Percentiles rank a stretch among this genome's conserved stretches.
Conservation (phyloP, 2,797 vertebrate genomes). For the Masticophis lateralis region DNA sequence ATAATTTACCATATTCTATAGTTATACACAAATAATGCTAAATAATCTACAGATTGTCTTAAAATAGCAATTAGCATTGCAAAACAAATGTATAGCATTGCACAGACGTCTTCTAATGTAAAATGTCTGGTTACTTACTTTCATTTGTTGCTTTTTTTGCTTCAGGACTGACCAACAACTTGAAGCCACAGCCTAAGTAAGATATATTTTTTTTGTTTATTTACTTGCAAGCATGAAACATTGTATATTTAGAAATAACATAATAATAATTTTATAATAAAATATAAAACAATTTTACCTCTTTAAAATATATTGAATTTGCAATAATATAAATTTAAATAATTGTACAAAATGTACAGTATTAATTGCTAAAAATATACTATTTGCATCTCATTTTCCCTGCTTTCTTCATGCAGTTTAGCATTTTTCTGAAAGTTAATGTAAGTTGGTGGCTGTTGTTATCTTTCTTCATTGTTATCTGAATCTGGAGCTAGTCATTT, state of each 20-base stretch:
- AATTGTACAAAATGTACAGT: neutral
- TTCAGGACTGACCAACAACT: slow-evolving; percentile 97
- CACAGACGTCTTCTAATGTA: neutral
- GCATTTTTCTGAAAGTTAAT: neutral
- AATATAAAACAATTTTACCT: neutral
- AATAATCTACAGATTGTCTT: neutral
- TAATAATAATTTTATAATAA: neutral
- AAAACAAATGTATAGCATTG: neutral
- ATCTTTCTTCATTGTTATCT: neutral
- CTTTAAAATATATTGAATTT: neutral
- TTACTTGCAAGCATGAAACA: neutral
- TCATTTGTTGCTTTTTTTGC: slow-evolving; percentile 92
- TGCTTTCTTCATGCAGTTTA: neutral
- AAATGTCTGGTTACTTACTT: slow-evolving; percentile 72
- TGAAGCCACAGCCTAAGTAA: slow-evolving; percentile 88
- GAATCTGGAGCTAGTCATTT: neutral
- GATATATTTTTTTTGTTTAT: neutral
- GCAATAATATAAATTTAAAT: neutral
- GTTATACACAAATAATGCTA: neutral
- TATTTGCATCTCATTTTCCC: neutral
- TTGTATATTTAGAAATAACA: slow-evolving; percentile 2
- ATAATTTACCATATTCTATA: neutral
- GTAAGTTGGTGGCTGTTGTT: neutral
- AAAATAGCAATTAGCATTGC: neutral
- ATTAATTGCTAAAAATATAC: neutral